A percentile compares a stretch with the other conserved stretches of the same genome.
Conservation (phyloP, 2,888 invertebrate genomes). For the Sipha maydis region DNA sequence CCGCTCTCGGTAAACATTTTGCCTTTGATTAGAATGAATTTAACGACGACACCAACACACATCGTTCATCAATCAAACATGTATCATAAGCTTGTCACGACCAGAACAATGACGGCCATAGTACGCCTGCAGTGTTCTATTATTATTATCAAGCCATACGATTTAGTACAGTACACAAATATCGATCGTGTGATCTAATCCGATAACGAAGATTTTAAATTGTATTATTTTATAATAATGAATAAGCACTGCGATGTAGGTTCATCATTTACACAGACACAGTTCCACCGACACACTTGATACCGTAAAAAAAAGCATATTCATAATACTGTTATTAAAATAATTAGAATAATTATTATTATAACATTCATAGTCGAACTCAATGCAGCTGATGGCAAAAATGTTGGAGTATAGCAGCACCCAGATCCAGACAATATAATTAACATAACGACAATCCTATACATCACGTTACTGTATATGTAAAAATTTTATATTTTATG, state of each 20-base stretch:
- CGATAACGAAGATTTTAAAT: background rate
- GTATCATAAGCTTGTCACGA: background rate
- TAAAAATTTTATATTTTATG: too few species aligned
- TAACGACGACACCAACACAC: background rate
- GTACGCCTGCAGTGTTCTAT: background rate
- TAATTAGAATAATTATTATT: too few species aligned
- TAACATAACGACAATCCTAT: too few species aligned
- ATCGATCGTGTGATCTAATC: slow-evolving; percentile 23
- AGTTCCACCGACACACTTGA: too few species aligned
- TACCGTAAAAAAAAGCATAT: too few species aligned
- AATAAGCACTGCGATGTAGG: background rate
- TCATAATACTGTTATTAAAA: too few species aligned
- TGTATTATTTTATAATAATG: background rate
- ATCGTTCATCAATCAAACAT: background rate
- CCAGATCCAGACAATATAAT: too few species aligned
- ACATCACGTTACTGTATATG: too few species aligned
- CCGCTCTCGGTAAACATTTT: background rate
- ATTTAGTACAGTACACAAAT: background rate
- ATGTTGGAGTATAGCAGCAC: too few species aligned
- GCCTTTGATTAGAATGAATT: background rate
- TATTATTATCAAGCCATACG: background rate
- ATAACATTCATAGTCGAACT: too few species aligned
- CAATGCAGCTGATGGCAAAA: too few species aligned
- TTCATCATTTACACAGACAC: background rate
- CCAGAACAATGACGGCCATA: slow-evolving; percentile 19